phyloP scores from a whole-genome alignment of 2,113 vertebrate species.

The Heterocephalus glaber region DNA sequence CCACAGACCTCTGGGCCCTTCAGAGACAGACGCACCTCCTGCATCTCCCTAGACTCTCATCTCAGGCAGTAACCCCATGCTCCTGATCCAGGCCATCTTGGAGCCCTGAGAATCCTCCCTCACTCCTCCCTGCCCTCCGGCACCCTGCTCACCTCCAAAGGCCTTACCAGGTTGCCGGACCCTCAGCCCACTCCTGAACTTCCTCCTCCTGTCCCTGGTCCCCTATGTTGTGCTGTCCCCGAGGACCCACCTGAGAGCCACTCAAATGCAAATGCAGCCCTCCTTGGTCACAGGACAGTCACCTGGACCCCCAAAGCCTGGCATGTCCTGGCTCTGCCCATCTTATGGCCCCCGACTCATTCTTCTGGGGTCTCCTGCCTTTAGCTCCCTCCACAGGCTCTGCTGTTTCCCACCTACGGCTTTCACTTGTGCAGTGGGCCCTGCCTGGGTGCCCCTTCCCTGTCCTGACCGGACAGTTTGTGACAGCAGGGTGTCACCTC shows the following conservation, averaged over 20 bases:
- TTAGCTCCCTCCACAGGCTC: too few species aligned
- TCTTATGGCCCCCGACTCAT: neutral
- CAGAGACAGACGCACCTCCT: neutral
- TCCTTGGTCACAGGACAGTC: neutral
- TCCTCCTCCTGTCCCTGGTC: fast-evolving
- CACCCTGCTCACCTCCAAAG: too few species aligned
- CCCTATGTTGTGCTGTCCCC: fast-evolving
- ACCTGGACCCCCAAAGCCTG: neutral
- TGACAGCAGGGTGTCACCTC: neutral
- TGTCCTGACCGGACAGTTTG: too few species aligned
- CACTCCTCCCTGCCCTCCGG: neutral
- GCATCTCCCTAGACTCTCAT: neutral
- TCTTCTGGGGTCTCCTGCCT: neutral
- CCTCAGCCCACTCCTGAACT: neutral
- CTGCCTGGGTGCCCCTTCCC: neutral
- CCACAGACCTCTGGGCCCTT: neutral
- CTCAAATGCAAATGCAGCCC: neutral
- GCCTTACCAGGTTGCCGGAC: neutral
- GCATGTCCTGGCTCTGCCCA: neutral
- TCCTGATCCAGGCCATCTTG: neutral
- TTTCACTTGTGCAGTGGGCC: neutral
- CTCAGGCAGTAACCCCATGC: neutral
- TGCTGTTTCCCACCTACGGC: neutral
- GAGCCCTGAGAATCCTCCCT: neutral
- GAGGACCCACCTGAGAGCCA: neutral